Base-by-base conservation (phyloP, 2,888 invertebrate species). In the Parapristionchus giblindavisi region DNA sequence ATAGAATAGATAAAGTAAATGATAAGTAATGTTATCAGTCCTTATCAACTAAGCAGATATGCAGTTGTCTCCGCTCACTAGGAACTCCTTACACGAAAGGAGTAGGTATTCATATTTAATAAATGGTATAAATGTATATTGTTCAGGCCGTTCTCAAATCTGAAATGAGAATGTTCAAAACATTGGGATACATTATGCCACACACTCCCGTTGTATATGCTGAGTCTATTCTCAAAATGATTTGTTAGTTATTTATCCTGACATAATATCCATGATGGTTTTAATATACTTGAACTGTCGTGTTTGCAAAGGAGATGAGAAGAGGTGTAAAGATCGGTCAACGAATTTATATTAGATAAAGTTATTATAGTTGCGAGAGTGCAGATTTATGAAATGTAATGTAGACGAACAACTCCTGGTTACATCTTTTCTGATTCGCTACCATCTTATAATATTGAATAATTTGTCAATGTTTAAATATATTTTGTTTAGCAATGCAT, bases 1-100 rank as follows among this genome's bases (percentile, higher is more conserved):
- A 8, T 56, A 8, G 29, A 3, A 17, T 58, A 8, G 3, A 21
- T 48, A 11, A 48, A n/a, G 2, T 54, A 54, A 27, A 34, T 38
- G 24, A 40, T 61, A 17, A 17, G 29, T 51, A 6, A n/a, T 27
- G 24, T 17, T 52, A 60, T 61, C 34, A 73, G 73, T 73, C 73
- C 11, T 51, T 73, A 3, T 73, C 73, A 34, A 61, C 36, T 32
- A 73, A 34, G 14, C 61, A 73, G 51, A 61, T 73, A 32, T 43
- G 60, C 24, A 61, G 43, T 36, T 73, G 73, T 36, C 61, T 73
- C 17, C 60, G 73, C 24, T 32, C 60, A 0, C 48, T 73, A 4
- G 73, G 73, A 61, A 48, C 60, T 5, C 73, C 73, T 14, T 61
- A 73, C 51, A 73, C 73, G 1, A 73, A 61, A 34, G 27, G 29